Evolutionary conservation across 2,113 vertebrate species (phyloP), one percentile per base, ranked within the genome.

Genomic region (Speoplatyrhinus poulsoni): DNA sequence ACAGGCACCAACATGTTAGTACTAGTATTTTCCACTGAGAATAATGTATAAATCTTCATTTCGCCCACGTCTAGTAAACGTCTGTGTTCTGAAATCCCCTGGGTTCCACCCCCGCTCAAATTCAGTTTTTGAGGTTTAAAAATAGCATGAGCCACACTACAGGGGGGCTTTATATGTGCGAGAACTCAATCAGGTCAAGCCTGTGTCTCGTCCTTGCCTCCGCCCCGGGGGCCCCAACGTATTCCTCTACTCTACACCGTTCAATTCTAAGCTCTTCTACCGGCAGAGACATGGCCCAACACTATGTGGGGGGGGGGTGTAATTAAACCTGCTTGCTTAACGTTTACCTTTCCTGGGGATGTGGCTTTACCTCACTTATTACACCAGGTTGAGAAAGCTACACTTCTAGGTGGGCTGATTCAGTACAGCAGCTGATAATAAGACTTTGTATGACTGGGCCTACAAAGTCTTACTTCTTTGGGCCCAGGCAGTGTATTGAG

Each of bases 101-200:
- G 9, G 36, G 58, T 75, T 79, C 67, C 78, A 71, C 70, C 13
- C 10, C 13, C 13, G 3, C 13, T 3, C 49, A 6, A 26, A 68
- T 77, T 74, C 73, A 62, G 66, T 88, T 85, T n/a, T 75, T 76
- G 65, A 74, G 74, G 62, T 68, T 81, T 83, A 75, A 77, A 81
- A 82, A 86, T 83, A 86, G 67, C 50, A 16, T 36, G 26, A 58
- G 70, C 60, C 53, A 19, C 41, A 46, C 73, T 62, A 73, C 69
- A 32, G 68, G 73, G 49, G 55, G 47, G 70, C 19, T 65, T 75
- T 62, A 77, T 72, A 65, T 59, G 64, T 57, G 76, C 67, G 79
- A 82, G 55, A 84, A 76, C 65, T 79, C 77, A 79, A 79, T 85
- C 70, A 67, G 82, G 72, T 78, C 76, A 73, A 62, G 66, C 76